phyloP scores from a whole-genome alignment of 2,113 vertebrate genomes.

The Channa maculata region DNA sequence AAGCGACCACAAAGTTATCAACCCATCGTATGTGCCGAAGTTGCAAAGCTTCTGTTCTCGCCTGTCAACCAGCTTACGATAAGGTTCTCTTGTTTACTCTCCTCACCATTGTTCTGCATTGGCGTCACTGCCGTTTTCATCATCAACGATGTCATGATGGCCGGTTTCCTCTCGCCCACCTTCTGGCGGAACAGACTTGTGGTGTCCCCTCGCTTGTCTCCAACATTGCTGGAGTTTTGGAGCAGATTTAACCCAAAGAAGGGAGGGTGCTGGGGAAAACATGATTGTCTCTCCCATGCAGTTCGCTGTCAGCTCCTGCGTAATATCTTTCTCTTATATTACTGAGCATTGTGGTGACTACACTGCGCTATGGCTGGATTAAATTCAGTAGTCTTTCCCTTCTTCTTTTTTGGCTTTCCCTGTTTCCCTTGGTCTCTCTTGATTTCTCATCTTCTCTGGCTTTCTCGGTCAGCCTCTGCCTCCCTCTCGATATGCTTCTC shows the following conservation, averaged over 20 bases:
- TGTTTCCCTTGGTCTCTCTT: slow-evolving; percentile 44
- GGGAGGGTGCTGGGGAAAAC: slow-evolving; percentile 37
- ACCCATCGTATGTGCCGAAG: slow-evolving; percentile 15
- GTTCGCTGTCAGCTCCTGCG: slow-evolving; percentile 60
- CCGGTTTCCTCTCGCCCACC: slow-evolving; percentile 46
- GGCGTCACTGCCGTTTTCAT: slow-evolving; percentile 46
- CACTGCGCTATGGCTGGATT: slow-evolving; percentile 54
- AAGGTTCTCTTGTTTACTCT: slow-evolving; percentile 32
- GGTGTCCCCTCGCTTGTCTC: slow-evolving; percentile 61
- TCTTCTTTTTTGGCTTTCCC: slow-evolving; percentile 47
- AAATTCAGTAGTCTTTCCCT: slow-evolving; percentile 56
- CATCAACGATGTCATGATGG: slow-evolving; percentile 28
- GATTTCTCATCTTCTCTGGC: slow-evolving; percentile 49
- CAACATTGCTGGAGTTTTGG: slow-evolving; percentile 57
- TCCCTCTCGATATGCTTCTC: slow-evolving; percentile 61
- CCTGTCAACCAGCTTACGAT: slow-evolving; percentile 21
- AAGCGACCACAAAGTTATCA: slow-evolving; percentile 14
- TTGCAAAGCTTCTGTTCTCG: slow-evolving; percentile 28
- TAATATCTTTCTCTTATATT: slow-evolving; percentile 59
- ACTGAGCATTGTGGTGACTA: slow-evolving; percentile 43
- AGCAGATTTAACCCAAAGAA: slow-evolving; percentile 54
- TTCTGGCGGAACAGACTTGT: slow-evolving; percentile 58
- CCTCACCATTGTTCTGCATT: slow-evolving; percentile 58
- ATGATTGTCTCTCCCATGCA: slow-evolving; percentile 62
- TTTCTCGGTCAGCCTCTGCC: slow-evolving; percentile 60